These are phyloP conservation scores for Hyaena hyaena DNA, from an alignment of 2,113 vertebrate species.

Conservation along the genomic window DNA sequence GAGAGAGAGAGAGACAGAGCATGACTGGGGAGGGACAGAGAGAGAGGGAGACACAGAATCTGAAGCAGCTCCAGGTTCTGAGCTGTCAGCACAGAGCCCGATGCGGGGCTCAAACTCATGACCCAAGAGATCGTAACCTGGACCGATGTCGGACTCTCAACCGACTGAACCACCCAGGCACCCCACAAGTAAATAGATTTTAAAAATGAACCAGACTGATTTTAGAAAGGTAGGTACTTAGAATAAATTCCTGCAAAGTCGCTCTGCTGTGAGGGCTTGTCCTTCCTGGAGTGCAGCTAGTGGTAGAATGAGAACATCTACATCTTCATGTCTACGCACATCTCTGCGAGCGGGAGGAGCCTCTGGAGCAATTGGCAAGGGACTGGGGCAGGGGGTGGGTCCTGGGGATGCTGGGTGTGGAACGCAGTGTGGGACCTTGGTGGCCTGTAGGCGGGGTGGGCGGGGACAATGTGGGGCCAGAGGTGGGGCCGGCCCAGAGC, in stretches of 20 bases:
- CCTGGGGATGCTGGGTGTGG: accelerated
- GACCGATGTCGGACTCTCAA: too few relatives aligned
- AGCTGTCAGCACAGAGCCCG: too few relatives aligned
- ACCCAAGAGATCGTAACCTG: too few relatives aligned
- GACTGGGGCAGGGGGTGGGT: too few relatives aligned
- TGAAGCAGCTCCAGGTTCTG: too few relatives aligned
- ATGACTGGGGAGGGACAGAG: too few relatives aligned
- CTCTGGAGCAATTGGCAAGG: accelerated
- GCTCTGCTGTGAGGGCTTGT: background rate
- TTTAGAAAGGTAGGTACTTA: background rate
- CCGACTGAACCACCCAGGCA: too few relatives aligned
- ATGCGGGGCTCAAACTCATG: too few relatives aligned
- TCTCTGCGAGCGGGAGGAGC: background rate
- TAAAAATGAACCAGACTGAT: background rate
- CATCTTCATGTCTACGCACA: background rate
- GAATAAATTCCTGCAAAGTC: background rate
- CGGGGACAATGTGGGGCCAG: accelerated
- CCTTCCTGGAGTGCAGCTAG: background rate
- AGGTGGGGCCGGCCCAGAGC: background rate
- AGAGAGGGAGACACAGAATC: too few relatives aligned
- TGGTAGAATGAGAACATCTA: accelerated
- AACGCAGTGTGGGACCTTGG: background rate
- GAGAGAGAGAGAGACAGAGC: too few relatives aligned
- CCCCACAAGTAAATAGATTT: background rate
- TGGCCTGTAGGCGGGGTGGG: background rate